A percentile compares a stretch with the other conserved stretches of the same genome.
These are phyloP conservation scores for Alcedo quadribrachys DNA, from an alignment of 2,797 vertebrate genomes.

Conservation along the genomic window DNA sequence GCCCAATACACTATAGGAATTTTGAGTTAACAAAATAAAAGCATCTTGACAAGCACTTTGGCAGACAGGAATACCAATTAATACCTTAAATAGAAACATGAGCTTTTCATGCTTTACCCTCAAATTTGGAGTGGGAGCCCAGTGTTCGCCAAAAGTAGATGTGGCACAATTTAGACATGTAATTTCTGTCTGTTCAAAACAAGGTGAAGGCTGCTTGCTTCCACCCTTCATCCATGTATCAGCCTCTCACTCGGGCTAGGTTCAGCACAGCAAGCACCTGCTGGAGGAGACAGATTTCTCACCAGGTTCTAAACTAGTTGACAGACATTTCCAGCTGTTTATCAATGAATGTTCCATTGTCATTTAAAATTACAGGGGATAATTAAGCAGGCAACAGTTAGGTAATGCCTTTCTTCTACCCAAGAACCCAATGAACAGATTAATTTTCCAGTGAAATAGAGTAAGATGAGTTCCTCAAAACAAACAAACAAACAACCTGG, in stretches of 20 bases:
- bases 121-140: not conserved
- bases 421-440: constrained; percentile 50
- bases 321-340: constrained; percentile 36
- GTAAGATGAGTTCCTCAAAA: constrained; percentile 2
- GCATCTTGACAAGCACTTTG: not conserved
- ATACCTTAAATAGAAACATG: not conserved
- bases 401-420: constrained; percentile 37
- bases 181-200: not conserved
- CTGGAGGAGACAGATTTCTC: not conserved
- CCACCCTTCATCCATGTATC: not conserved
- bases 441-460: constrained; percentile 51
- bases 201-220: not conserved
- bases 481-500: not conserved
- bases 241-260: not conserved
- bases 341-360: constrained; percentile 1
- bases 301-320: not conserved
- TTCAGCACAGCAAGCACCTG: not conserved
- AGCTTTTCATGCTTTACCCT: not conserved
- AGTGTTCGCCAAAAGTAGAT: not conserved
- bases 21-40: constrained; percentile 10
- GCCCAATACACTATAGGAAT: not conserved
- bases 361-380: constrained; percentile 48
- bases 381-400: constrained; percentile 55
- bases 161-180: not conserved
- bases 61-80: constrained; percentile 29